Evolutionary conservation across 2,113 vertebrate species (phyloP), one percentile per base, ranked within the genome.

Genomic region (Triplophysa tibetana): DNA sequence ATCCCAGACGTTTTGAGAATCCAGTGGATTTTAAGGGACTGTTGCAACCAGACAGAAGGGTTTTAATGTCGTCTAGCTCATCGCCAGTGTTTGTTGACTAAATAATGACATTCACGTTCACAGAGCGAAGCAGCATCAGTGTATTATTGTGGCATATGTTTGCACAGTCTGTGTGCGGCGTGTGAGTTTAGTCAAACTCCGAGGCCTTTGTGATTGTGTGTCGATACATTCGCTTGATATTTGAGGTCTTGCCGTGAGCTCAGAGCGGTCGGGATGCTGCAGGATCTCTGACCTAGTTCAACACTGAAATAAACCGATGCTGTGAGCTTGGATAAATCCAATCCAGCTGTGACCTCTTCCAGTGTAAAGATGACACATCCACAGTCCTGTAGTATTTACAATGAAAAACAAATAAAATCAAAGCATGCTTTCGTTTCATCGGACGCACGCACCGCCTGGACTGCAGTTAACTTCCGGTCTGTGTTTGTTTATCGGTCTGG

Each of bases 241-340:
- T 72, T 38, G 48, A 26, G 68, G 68, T 70, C 17, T 56, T 13
- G 24, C 48, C 43, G 48, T 14, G 10, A 48, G 43, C 43, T 14
- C 21, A 1, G 12, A 48, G n/a, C 4, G 24, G 67, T 16, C 52
- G 48, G 13, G 16, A 56, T 70, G 26, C 16, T 54, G 7, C 68
- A 3, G 9, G 68, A 23, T 54, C 48, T 11, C 68, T 70, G 68
- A 70, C 69, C 50, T 72, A 56, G 24, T 72, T 70, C 24, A 70
- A 19, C 45, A 70, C 48, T 24, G 19, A 19, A 54, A 70, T 38
- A 50, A 17, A 14, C 26, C 50, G 54, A 52, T n/a, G 45, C 33
- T 58, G 33, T 45, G 29, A 75, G 67, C 19, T 56, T 4, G 29
- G 58, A 66, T 13, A 62, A 23, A 68, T 79, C 23, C 17, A 8